phyloP scores from a whole-genome alignment of 2,888 invertebrate genomes.

The Nezara viridula region DNA sequence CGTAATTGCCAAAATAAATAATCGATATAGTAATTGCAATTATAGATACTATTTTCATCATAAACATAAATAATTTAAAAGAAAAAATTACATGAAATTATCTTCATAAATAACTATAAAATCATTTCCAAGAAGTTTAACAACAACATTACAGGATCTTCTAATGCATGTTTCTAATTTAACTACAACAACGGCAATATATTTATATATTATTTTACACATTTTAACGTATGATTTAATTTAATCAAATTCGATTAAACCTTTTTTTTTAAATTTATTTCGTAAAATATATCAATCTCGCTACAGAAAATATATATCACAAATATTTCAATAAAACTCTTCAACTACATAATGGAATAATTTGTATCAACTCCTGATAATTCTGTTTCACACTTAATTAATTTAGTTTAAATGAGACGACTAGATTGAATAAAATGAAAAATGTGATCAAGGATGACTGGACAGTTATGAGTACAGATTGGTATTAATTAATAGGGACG shows the following conservation, averaged over 20 bases:
- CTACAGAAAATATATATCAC: constrained; percentile 31
- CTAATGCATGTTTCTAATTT: neutral
- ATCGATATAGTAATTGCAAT: neutral
- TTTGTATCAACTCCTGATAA: neutral
- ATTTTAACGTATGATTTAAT: neutral
- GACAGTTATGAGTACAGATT: neutral
- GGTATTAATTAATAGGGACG: neutral
- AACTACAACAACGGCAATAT: neutral
- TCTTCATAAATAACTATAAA: neutral
- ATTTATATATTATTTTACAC: neutral
- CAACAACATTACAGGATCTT: neutral
- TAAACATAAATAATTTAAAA: no score
- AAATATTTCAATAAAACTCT: constrained; percentile 17
- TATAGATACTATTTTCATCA: neutral
- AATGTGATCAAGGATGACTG: neutral
- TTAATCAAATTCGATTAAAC: neutral
- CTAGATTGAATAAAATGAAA: neutral
- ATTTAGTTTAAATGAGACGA: constrained; percentile 11
- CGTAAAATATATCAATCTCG: constrained; percentile 24
- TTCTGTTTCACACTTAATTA: neutral
- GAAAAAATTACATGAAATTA: neutral
- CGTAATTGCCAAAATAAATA: neutral
- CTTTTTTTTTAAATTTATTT: constrained; percentile 6
- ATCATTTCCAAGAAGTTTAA: neutral
- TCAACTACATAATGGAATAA: constrained; percentile 1